Evolutionary conservation across 23 tunicate genomes (phyloP), one percentile per base, ranked within the genome.

Genomic region (Styela clava): DNA sequence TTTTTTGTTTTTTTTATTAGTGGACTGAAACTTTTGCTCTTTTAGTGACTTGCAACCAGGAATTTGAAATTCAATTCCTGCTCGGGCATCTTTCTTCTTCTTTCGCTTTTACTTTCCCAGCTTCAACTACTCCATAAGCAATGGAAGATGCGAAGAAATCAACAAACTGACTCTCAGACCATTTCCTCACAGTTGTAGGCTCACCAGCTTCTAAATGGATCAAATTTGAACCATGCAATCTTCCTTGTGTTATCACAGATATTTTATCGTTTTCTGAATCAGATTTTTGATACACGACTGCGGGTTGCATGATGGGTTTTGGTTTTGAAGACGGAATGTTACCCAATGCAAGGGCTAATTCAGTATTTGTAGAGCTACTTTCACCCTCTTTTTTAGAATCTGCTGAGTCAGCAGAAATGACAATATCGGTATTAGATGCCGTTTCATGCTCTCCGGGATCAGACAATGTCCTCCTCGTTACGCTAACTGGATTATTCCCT

Each of bases 101-200:
- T 25, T 76, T 36, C 21, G 31, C 27, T 1, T 24, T 29, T 21
- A 9, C 32, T 1, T 76, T 82, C 1, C 74, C 67, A 16, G 36
- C 83, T 74, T 88, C 93, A 23, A 88, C 69, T 25, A 88, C 72
- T 34, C 74, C 87, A 31, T 88, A 88, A 26, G 93, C 93, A 25
- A 88, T 30, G 1, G 93, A 84, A 2, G 86, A 85, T 3, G 93
- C 93, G 61, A 88, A 88, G 32, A 65, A 88, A 78, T 88, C 93
- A n/a, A 88, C 85, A 32, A 81, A 74, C 35, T 88, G 87, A 0
- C 72, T 69, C 65, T 71, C 33, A 28, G 80, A 64, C 93, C 93
- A 88, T 20, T 69, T 56, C 62, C 73, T 78, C 22, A 88, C 70
- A 1, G 68, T 61, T 25, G 79, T 71, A 24, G 93, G 93, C n/a